Conservation (phyloP, 2,888 invertebrate genomes). For the Calameuta idolon region DNA sequence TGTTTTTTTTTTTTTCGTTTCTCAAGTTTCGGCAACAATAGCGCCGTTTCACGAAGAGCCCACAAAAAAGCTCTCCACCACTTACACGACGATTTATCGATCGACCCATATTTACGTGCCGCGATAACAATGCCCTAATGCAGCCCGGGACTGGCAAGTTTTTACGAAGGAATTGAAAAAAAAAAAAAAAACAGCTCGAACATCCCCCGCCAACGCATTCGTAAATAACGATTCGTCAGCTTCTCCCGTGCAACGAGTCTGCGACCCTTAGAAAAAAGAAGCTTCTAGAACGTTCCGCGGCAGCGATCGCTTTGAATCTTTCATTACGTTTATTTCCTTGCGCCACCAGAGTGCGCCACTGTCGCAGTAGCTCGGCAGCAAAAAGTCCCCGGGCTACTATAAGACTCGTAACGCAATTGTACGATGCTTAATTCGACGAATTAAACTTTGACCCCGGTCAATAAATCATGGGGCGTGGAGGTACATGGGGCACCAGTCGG, state of each 20-base stretch:
- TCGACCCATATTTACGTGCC: not conserved
- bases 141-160: not conserved
- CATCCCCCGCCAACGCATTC: not conserved
- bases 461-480: conserved; percentile 39
- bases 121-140: not conserved
- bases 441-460: conserved; percentile 59
- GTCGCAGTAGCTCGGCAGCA: conserved; percentile 14
- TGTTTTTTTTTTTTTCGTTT: not conserved
- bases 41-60: not conserved
- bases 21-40: not conserved
- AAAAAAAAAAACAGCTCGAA: not conserved
- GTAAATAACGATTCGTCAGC: not conserved
- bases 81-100: not conserved
- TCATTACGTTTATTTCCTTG: not conserved
- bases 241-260: not conserved
- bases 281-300: not conserved
- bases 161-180: not conserved
- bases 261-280: not conserved
- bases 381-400: conserved; percentile 48
- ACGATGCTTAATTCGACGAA: conserved; percentile 62
- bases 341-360: not conserved
- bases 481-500: conserved; percentile 30
- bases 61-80: not conserved
- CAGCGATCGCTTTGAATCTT: not conserved
- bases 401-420: conserved; percentile 61